These are phyloP conservation scores for Dastarcus helophoroides DNA, from an alignment of 2,888 invertebrate species.

Conservation along the genomic window DNA sequence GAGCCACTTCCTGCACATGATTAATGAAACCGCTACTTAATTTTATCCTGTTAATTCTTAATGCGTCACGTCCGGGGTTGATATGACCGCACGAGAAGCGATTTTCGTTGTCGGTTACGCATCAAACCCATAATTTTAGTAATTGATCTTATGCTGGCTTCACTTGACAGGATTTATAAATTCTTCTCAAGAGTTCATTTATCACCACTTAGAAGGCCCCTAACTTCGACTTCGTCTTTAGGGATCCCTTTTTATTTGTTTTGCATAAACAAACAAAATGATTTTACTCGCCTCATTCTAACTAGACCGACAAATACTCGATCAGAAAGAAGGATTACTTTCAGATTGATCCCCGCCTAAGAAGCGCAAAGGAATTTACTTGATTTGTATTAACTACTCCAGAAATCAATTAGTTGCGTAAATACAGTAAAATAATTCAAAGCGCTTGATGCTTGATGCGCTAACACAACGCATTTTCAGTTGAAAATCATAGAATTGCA, in stretches of 20 bases:
- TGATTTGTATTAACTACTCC: no score
- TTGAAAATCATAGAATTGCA: no score
- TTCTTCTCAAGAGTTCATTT: constrained; percentile 23
- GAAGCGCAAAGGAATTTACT: no score
- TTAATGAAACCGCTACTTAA: constrained; percentile 34
- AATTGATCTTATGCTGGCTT: constrained; percentile 27
- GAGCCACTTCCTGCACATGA: constrained; percentile 31
- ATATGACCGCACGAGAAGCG: constrained; percentile 15
- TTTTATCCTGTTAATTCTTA: constrained; percentile 35
- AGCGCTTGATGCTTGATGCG: no score
- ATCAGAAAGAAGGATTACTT: no score
- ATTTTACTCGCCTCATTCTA: no score
- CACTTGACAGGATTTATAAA: constrained; percentile 29
- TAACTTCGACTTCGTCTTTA: constrained; percentile 16
- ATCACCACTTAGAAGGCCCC: constrained; percentile 19
- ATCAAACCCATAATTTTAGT: constrained; percentile 22
- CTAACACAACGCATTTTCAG: no score
- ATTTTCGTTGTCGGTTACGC: constrained; percentile 12
- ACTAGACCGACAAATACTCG: constrained; percentile 23
- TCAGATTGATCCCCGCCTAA: no score
- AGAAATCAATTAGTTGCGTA: no score
- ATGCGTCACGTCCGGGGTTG: constrained; percentile 31
- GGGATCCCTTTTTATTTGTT: constrained; percentile 13
- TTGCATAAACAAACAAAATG: constrained; percentile 15
- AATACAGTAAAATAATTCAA: no score